Evolutionary conservation across 2,113 vertebrate species (phyloP), one percentile per base, ranked within the genome.

Genomic region (Embiotoca jacksoni): DNA sequence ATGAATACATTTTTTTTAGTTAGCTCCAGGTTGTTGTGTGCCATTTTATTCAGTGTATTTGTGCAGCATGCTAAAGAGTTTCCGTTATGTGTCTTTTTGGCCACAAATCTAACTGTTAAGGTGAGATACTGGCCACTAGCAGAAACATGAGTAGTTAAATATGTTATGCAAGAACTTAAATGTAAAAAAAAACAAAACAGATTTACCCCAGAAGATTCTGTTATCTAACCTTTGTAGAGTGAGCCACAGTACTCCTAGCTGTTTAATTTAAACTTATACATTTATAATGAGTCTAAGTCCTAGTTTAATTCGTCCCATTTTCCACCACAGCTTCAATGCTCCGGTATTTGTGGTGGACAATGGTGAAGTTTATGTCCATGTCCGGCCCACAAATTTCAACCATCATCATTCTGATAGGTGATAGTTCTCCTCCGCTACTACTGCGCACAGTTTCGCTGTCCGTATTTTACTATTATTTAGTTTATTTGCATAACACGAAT

Each of bases 31-130:
- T 71, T 64, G 53, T 55, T 49, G 7, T 78, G 52, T 78, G 56
- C 56, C 35, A 47, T 82, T 56, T 41, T 75, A 60, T 37, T 58
- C 15, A 23, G 23, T 72, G 32, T 77, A 8, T 83, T 58, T 83
- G 65, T 81, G 74, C 57, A 76, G 82, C 84, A 82, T 84, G 82
- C 16, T 10, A 16, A 23, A 23, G 10, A 75, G 6, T 57, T 81
- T 7, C 79, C 0, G 46, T 53, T 78, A 35, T 63, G 59, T 37
- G 3, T 62, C 70, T 36, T 6, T 53, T 23, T 71, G 4, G 23
- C 30, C 14, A 62, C 15, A 50, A 60, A 47, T 47, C 10, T 1
- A 49, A 16, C 3, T 7, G 6, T 11, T 30, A 3, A 37, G 3
- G 8, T 32, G 5, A 54, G 4, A 54, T 9, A 33, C 3, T 36